These are phyloP conservation scores for Coecobrya sp. DNA, from an alignment of 2,888 invertebrate genomes.

Conservation along the genomic window DNA sequence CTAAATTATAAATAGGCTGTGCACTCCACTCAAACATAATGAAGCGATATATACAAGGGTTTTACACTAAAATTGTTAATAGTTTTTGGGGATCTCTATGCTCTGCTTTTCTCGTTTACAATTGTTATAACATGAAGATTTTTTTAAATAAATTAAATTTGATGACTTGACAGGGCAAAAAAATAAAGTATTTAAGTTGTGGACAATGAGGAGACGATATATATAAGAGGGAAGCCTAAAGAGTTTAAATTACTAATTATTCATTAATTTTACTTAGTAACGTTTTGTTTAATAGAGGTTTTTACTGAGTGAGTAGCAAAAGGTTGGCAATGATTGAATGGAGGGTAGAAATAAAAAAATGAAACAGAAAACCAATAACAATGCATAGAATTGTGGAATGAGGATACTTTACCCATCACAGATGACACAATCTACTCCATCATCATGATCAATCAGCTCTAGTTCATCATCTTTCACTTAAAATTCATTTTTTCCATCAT, in stretches of 20 bases:
- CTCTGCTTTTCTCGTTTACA: neutral
- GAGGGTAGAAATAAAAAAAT: constrained; percentile 13
- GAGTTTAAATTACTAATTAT: neutral
- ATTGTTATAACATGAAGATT: neutral
- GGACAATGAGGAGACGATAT: neutral
- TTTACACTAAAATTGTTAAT: neutral
- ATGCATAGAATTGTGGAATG: constrained; percentile 52
- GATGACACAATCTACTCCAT: constrained; percentile 78
- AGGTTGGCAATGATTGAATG: constrained; percentile 20
- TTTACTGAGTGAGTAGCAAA: constrained; percentile 12
- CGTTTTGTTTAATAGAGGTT: neutral
- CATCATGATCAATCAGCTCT: constrained; percentile 88
- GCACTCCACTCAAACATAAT: constrained; percentile 21
- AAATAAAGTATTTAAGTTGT: neutral
- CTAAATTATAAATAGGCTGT: neutral
- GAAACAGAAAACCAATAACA: constrained; percentile 40
- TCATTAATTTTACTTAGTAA: neutral
- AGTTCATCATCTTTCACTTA: constrained; percentile 57
- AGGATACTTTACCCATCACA: constrained; percentile 76
- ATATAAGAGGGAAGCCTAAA: neutral
- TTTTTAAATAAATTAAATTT: neutral
- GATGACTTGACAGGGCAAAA: neutral
- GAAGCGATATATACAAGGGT: neutral
- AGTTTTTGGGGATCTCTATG: neutral
- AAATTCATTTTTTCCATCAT: constrained; percentile 57